Base-by-base conservation (phyloP, 2,888 invertebrate species). In the Eustalomyia histrio region DNA sequence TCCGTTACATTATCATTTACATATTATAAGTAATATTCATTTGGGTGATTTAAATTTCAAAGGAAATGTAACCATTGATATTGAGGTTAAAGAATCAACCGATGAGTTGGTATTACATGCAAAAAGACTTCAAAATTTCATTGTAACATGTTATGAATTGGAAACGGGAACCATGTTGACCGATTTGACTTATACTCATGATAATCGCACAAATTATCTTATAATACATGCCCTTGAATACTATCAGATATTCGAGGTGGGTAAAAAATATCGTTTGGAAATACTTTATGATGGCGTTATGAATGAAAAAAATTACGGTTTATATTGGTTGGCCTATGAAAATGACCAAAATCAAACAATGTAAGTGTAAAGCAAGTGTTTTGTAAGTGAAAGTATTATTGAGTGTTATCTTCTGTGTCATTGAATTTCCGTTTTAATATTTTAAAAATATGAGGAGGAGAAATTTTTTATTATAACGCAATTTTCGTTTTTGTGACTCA, bases 281-380 rank as follows among this genome's bases (percentile, higher is more conserved):
- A 93, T 95, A 79, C 87, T 90, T 0, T 96, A 93, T 84, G 87
- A 86, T 0, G 94, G 93, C 0, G 87, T 88, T 3, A 92, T 94
- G 73, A 92, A 92, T 43, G 91, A 91, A 17, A 92, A 93, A 52
- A 91, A 94, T 87, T 92, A 92, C 73, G 95, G 95, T 18, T 92
- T 95, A 29, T 94, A 94, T 83, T 90, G 93, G 29, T 93, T 94
- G 43, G 92, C 91, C 2, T 94, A 94, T 72, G 63, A 79, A 18
- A 88, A 91, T 52, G 83, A 83, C 24, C 35, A 83, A 12, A 90
- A 84, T 43, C 86, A 86, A 12, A 86, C 93, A n/a, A 85, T 85
- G 90, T 90, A 84, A 87, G 90, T 88, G 81, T 53, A 21, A n/a
- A 29, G 39, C 14, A 10, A n/a, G 43, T 47, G n/a, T 47, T 47